Percentiles rank a stretch among this genome's conserved stretches.
phyloP scores from a whole-genome alignment of 2,113 vertebrate genomes.

The Indicator indicator region DNA sequence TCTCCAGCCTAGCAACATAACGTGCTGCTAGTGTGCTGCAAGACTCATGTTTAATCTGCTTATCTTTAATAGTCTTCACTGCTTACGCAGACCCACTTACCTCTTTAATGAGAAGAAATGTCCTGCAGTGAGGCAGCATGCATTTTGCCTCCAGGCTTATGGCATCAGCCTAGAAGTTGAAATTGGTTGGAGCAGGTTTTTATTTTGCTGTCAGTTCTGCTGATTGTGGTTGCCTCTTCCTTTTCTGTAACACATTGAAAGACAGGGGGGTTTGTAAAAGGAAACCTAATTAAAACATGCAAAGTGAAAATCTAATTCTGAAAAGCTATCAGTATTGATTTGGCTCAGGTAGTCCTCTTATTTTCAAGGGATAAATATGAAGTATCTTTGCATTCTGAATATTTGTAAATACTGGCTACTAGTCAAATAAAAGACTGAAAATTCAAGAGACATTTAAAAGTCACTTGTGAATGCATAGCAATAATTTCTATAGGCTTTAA shows the following conservation, averaged over 20 bases:
- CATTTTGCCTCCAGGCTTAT: conserved; percentile 62
- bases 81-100: conserved; percentile 62
- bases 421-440: neutral
- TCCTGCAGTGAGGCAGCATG: conserved; percentile 52
- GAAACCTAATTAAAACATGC: neutral
- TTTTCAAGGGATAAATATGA: neutral
- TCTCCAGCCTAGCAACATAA: conserved; percentile 37
- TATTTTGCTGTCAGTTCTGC: conserved; percentile 47
- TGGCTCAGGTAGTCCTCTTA: neutral
- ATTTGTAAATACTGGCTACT: neutral
- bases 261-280: neutral
- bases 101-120: conserved; percentile 67
- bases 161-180: conserved; percentile 52
- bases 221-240: conserved; percentile 8
- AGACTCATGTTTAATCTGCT: conserved; percentile 61
- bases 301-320: neutral
- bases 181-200: conserved; percentile 49
- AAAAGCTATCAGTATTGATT: neutral
- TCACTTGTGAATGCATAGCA: neutral
- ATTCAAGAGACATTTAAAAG: neutral
- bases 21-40: conserved; percentile 22
- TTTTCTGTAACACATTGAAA: neutral
- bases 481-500: neutral
- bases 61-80: conserved; percentile 55
- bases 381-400: neutral